Base-by-base conservation (phyloP, 2,888 invertebrate species). In the Trilocha varians region DNA sequence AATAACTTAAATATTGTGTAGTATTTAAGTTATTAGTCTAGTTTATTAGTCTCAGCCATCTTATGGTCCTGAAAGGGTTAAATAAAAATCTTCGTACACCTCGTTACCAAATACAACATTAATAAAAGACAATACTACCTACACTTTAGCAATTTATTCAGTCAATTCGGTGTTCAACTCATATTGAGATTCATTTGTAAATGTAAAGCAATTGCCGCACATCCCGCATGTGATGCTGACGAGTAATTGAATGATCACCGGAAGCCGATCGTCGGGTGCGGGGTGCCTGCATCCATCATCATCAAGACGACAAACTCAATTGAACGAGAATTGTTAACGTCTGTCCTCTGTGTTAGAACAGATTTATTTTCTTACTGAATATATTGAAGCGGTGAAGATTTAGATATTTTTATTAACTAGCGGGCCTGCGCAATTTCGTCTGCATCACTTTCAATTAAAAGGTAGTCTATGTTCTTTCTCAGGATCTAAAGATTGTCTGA, bases 191-290 rank as follows among this genome's bases (percentile, higher is more conserved):
- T 25, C 25, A 25, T 61, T 62, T 56, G 59, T 51, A 55, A 59
- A 38, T 38, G 32, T 32, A 32, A 32, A 38, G 14, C 15, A 62
- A 55, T 61, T 66, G 61, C 53, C 59, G 25, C 11, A 25, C 25
- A 25, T 25, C 69, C 68, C 67, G 70, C 67, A 66, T 67, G n/a
- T 13, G 8, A n/a, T 16, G 34, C 14, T 25, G 25, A 11, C 25
- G 3, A 13, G 58, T 71, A 78, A 82, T 80, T 76, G 80, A 72
- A 79, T 72, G 78, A 83, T 80, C 59, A 66, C 76, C 73, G 82
- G 82, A 79, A 71, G 60, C 62, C 65, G 62, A 65, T 65, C 62
- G 42, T 51, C 48, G 50, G 50, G 52, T 52, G 47, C 67, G 54
- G 71, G 74, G 75, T 69, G 78, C 67, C 62, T 57, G 69, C 70